Evolutionary conservation across 2,888 invertebrate species (phyloP), one percentile per base, ranked within the genome.

Genomic region (Gryllus longicercus): DNA sequence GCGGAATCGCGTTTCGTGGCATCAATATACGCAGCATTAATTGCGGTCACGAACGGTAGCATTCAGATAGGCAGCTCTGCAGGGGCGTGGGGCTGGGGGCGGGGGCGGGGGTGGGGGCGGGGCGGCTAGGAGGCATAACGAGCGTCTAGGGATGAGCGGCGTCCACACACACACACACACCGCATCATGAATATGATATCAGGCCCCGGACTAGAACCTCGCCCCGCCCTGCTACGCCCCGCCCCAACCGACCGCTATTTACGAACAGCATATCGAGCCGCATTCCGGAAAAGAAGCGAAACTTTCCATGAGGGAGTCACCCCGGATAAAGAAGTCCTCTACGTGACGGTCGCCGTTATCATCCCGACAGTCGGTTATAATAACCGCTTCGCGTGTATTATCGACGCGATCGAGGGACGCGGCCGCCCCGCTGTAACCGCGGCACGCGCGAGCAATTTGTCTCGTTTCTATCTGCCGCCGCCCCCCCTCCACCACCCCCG

Each of bases 161-260:
- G 14, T 63, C 63, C 63, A 63, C 63, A n/a, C 21, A 21, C 38
- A 38, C 63, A 8, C 16, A 21, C 38, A 38, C 63, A 8, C 16
- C n/a, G 63, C 63, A 63, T 63, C 63, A 63, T 63, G 63, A 63
- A 63, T 63, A 63, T 63, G 16, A 63, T 63, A 63, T 63, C 63
- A 63, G 63, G 1, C n/a, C 63, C 63, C 63, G 38, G n/a, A 63
- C 11, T 63, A 18, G 63, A 14, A 16, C 3, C 63, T 14, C 63
- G 16, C 63, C 3, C 16, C 14, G 14, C 38, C 38, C 38, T 38
- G 38, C 38, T 10, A 5, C 5, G 38, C 38, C 38, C 8, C 38
- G 38, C 8, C 38, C 38, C 16, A 63, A n/a, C n/a, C 63, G 63
- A 18, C 63, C 63, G 63, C 63, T 63, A 63, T 63, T 63, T 63